These are phyloP conservation scores for human (Homo sapiens) DNA, from an alignment of 2,113 vertebrate species.

Conservation along the genomic window DNA sequence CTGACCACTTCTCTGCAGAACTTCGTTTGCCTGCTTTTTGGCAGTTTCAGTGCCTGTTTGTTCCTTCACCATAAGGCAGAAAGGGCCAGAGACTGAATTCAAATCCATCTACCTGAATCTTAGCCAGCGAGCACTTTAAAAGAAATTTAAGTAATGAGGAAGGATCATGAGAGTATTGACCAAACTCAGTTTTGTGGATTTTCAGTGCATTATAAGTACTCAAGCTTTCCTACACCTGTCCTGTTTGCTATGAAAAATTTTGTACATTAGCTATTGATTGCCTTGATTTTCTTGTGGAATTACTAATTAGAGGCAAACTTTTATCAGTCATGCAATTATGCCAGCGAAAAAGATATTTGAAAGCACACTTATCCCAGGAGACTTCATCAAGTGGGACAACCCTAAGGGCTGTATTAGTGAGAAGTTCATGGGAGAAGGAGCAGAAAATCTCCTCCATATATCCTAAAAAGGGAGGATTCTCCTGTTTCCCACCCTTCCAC, in stretches of 20 bases:
- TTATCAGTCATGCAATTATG: background rate
- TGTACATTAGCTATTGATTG: background rate
- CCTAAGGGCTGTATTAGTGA: background rate
- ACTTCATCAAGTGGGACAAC: background rate
- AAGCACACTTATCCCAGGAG: background rate
- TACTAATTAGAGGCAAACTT: background rate
- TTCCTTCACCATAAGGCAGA: background rate
- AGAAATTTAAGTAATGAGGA: constrained; percentile 16
- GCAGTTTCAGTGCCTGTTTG: background rate
- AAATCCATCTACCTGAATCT: constrained; percentile 7
- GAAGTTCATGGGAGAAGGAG: background rate
- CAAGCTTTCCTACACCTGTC: constrained; percentile 21
- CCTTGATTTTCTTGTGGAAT: constrained; percentile 18
- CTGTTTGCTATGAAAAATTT: background rate
- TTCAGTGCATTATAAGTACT: background rate
- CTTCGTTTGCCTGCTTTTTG: background rate
- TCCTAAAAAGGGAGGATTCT: background rate
- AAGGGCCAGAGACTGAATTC: background rate
- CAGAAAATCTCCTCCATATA: background rate
- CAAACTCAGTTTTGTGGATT: constrained; percentile 50
- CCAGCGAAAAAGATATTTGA: background rate
- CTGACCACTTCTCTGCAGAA: background rate
- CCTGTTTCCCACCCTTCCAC: background rate
- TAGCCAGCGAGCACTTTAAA: constrained; percentile 52
- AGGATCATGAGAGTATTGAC: background rate